phyloP scores from a whole-genome alignment of 2,888 invertebrate species.

The Sicus ferrugineus region DNA sequence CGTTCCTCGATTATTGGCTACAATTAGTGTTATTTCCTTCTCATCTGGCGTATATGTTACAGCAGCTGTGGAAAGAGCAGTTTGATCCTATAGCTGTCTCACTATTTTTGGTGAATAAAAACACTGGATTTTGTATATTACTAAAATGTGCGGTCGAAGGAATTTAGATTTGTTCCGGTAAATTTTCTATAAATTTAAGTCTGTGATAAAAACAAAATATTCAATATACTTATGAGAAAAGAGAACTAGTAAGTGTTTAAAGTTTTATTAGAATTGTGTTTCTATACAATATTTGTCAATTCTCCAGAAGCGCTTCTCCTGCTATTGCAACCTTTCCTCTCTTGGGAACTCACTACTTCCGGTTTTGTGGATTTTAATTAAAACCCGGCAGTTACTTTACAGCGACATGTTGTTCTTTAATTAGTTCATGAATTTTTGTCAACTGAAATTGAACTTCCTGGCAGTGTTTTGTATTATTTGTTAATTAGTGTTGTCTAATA shows the following conservation, averaged over 20 bases:
- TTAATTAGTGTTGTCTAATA: not conserved
- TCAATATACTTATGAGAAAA: not conserved
- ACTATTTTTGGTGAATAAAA: slow-evolving; percentile 7
- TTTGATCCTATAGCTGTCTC: slow-evolving; percentile 6
- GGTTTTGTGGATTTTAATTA: not conserved
- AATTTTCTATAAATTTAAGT: not conserved
- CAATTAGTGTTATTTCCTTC: no score
- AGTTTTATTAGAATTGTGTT: not conserved
- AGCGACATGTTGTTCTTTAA: not conserved
- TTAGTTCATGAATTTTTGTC: not conserved
- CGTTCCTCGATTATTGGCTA: not conserved
- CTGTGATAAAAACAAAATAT: not conserved
- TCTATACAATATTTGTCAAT: not conserved
- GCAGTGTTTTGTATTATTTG: no score
- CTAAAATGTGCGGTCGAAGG: slow-evolving; percentile 9
- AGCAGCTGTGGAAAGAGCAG: slow-evolving; percentile 2
- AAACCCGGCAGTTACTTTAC: not conserved
- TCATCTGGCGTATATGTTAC: no score
- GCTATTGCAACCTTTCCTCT: slow-evolving; percentile 1
- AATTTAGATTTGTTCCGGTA: slow-evolving; percentile 2
- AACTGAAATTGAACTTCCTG: no score
- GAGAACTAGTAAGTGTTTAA: not conserved
- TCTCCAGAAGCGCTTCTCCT: not conserved
- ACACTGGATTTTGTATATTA: slow-evolving; percentile 14
- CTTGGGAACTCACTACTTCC: slow-evolving; percentile 5